These are phyloP conservation scores for Leptodirus hochenwartii DNA, from an alignment of 2,888 invertebrate genomes.

Conservation along the genomic window DNA sequence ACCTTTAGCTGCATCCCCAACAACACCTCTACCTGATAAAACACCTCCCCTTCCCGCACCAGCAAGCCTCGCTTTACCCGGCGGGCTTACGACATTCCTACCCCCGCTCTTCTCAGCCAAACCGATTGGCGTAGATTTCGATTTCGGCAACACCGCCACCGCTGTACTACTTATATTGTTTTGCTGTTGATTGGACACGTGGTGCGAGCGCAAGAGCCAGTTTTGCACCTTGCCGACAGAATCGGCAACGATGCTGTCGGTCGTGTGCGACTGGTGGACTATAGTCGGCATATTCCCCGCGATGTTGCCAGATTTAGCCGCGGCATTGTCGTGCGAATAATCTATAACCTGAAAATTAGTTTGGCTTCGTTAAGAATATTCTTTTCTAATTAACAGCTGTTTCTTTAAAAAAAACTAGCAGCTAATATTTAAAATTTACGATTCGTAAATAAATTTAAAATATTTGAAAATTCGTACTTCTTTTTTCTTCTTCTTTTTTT, in stretches of 20 bases:
- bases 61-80: no score
- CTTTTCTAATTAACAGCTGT: no score
- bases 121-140: conserved; percentile 67
- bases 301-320: conserved; percentile 18
- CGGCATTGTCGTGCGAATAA: conserved; percentile 44
- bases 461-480: no score
- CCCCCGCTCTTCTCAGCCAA: conserved; percentile 32
- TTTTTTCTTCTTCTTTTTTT: conserved; percentile 38
- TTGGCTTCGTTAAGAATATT: no score
- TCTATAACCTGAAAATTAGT: no score
- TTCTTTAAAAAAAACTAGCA: no score
- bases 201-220: conserved; percentile 62
- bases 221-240: conserved; percentile 66
- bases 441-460: no score
- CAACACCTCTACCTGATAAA: no score
- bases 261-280: conserved; percentile 29
- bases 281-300: conserved; percentile 30
- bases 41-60: no score
- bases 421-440: no score
- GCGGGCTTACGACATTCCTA: conserved; percentile 33
- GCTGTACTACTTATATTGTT: conserved; percentile 2
- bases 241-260: conserved; percentile 28
- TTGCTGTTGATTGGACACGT: no score
- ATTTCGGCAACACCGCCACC: conserved; percentile 52
- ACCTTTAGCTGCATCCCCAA: no score